These are phyloP conservation scores for Prochilodus magdalenae DNA, from an alignment of 2,113 vertebrate species.

Conservation along the genomic window DNA sequence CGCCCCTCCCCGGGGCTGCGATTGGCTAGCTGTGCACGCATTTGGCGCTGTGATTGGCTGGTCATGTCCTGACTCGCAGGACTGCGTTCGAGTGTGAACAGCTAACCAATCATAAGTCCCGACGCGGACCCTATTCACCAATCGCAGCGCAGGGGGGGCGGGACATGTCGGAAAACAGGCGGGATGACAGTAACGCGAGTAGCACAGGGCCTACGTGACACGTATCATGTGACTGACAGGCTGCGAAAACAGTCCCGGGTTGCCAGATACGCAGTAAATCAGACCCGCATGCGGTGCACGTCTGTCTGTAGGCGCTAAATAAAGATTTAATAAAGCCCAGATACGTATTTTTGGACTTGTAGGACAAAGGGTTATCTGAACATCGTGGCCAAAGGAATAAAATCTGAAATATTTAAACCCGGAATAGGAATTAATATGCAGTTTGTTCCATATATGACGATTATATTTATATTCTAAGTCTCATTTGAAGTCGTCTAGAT, in stretches of 20 bases:
- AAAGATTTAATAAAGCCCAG: background rate
- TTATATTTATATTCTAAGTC: no score
- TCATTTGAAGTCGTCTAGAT: no score
- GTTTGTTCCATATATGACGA: no score
- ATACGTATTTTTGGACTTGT: background rate
- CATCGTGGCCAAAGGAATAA: no score
- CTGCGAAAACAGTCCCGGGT: slow-evolving; percentile 28
- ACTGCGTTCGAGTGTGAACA: background rate
- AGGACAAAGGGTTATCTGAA: no score
- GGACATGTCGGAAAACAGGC: background rate
- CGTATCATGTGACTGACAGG: slow-evolving; percentile 49
- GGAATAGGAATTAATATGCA: no score
- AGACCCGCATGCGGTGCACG: background rate
- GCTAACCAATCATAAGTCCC: background rate
- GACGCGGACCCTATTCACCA: background rate
- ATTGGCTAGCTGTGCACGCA: background rate
- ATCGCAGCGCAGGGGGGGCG: background rate
- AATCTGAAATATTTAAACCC: no score
- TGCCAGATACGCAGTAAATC: slow-evolving; percentile 25
- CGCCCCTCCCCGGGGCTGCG: background rate
- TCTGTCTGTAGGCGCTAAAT: background rate
- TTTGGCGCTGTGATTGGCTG: background rate
- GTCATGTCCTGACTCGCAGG: background rate
- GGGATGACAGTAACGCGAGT: slow-evolving; percentile 26
- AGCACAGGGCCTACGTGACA: slow-evolving; percentile 45